Evolutionary conservation across 1,140 invertebrate species (phyloP), one percentile per base, ranked within the genome.

Genomic region (Musca vetustissima): DNA sequence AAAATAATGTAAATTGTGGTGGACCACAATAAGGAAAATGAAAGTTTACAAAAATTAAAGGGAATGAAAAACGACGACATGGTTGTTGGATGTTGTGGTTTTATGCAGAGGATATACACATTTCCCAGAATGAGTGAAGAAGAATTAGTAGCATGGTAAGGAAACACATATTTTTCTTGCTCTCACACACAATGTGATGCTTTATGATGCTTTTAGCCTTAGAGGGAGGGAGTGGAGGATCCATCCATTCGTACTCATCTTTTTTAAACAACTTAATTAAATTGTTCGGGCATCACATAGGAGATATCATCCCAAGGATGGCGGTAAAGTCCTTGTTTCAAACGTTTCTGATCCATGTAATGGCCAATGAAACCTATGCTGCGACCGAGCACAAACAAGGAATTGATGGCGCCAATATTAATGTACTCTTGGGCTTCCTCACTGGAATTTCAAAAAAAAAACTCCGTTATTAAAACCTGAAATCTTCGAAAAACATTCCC

Each of bases 241-340:
- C 6, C 36, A 43, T 43, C 3, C 36, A 9, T 43, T n/a, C 19
- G 49, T 52, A 52, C 1, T 11, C 9, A 52, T 19, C 8, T 28
- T 1, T 17, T 19, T 52, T 52, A n/a, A 15, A 43, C 36, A 17
- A 61, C 36, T 73, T 80, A 81, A 71, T 81, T 81, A 72, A 81
- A 81, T 73, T 82, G 77, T 70, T 82, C 80, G 49, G 80, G 80
- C 76, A 98, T 88, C 76, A 99, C 94, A 83, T 99, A 99, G 6
- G 95, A 97, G 84, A 99, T 99, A 83, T 99, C 98, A 83, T 99
- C 98, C 98, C 98, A 99, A 15, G 98, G 98, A 85, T 99, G 98
- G 74, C 98, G 91, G 84, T 99, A 99, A 8, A 99, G 87, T 14
- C 97, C 98, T 87, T 99, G 98, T 82, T 99, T 98, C 83, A 99